These are phyloP conservation scores for Hydractinia echinata DNA, from an alignment of 30 jellyfish, hydroid and myxozoan genomes.

Conservation along the genomic window DNA sequence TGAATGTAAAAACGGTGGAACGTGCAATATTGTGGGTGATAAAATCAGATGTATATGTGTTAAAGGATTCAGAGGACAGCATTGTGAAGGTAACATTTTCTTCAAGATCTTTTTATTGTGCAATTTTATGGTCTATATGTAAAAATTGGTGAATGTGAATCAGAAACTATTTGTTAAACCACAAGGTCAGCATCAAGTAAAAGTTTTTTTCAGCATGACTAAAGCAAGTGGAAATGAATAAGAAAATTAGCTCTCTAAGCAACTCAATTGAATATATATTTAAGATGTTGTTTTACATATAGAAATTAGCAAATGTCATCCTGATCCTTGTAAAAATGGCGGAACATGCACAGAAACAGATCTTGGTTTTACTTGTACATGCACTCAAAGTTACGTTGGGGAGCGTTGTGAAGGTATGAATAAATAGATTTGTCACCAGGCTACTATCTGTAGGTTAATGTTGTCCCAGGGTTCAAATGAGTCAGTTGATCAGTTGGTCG, in stretches of 20 bases:
- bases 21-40: slow-evolving; percentile 28
- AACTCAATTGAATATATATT: background rate
- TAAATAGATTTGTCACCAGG: no score
- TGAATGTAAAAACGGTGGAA: slow-evolving; percentile 33
- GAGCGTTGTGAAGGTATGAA: slow-evolving; percentile 73
- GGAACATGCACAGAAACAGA: slow-evolving; percentile 64
- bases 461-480: no score
- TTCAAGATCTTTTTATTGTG: no score
- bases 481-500: no score
- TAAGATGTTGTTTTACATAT: background rate
- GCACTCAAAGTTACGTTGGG: slow-evolving; percentile 58
- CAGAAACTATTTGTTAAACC: no score
- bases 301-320: slow-evolving; percentile 79
- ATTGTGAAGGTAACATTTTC: slow-evolving; percentile 25
- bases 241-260: background rate
- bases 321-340: slow-evolving; percentile 86
- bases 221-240: no score
- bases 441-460: no score
- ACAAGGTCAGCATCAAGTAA: no score
- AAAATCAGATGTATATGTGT: slow-evolving; percentile 28
- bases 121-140: no score
- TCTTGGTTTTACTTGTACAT: slow-evolving; percentile 32
- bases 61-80: slow-evolving; percentile 30
- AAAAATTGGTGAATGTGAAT: no score
- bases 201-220: no score